Evolutionary conservation across 2,113 vertebrate species (phyloP).

Genomic region (Brienomyrus longianalis): DNA sequence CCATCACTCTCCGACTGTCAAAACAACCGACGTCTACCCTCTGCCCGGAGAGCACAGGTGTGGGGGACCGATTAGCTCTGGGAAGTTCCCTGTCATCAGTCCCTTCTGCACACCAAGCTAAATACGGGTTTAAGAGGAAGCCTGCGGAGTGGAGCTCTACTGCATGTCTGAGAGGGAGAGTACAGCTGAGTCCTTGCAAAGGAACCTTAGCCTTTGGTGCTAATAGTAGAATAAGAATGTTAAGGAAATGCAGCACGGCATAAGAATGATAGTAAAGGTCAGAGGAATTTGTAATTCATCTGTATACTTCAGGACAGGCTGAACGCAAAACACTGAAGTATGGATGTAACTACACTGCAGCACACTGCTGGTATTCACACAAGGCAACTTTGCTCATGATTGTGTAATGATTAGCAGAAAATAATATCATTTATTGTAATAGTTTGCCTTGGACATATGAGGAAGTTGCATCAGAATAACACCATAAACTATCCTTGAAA

Average conservation of each 20-base stretch:
- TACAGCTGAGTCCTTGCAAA: not conserved
- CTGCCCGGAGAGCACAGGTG: not conserved
- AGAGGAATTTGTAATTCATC: not conserved
- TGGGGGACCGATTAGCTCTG: constrained; percentile 2
- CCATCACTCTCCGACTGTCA: not conserved
- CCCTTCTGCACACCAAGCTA: not conserved
- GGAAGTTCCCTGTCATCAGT: constrained; percentile 9
- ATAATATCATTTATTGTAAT: not conserved
- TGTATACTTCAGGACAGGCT: not conserved
- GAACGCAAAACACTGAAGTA: not conserved
- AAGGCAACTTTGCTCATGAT: not conserved
- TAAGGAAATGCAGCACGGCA: not conserved
- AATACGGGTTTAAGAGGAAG: not conserved
- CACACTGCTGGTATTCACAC: not conserved
- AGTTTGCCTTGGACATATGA: not conserved
- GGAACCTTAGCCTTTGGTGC: not conserved
- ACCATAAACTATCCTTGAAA: not conserved
- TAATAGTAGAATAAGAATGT: not conserved
- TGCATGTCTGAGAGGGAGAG: not conserved
- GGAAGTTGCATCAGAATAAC: not conserved
- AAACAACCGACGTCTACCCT: not conserved
- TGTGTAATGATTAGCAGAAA: not conserved
- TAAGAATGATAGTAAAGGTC: not conserved
- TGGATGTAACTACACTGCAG: not conserved
- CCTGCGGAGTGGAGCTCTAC: not conserved